These are phyloP conservation scores for Stegophylla sp. DNA, from an alignment of 2,888 invertebrate genomes.

Conservation along the genomic window DNA sequence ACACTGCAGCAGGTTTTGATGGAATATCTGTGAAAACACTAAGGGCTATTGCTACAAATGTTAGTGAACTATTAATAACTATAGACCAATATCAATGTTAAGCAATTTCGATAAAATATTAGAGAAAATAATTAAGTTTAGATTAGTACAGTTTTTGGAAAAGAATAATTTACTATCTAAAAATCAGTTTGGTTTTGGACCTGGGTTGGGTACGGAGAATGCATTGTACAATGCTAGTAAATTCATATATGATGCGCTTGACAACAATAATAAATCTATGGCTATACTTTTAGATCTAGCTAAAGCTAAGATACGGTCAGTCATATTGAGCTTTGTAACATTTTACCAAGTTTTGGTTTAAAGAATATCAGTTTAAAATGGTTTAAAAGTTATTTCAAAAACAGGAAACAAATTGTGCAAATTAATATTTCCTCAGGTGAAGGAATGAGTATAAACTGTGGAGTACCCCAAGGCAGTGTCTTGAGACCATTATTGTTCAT, in stretches of 20 bases:
- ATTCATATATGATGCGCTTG: no score
- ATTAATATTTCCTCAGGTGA: not conserved
- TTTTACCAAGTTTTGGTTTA: not conserved
- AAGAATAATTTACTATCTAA: constrained; percentile 3
- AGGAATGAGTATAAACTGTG: not conserved
- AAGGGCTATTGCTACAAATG: no score
- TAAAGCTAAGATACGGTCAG: no score
- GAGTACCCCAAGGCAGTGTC: not conserved
- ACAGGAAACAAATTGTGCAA: not conserved
- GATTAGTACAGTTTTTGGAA: constrained; percentile 6
- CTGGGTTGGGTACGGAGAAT: not conserved
- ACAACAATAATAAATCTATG: no score
- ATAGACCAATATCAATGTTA: no score
- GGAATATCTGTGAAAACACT: not conserved
- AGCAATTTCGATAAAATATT: constrained; percentile 3
- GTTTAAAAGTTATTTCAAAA: not conserved
- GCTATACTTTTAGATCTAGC: no score
- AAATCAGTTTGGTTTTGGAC: constrained; percentile 14
- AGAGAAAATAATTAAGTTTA: not conserved
- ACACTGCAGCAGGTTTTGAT: not conserved
- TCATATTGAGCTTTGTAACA: no score
- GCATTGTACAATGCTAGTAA: not conserved
- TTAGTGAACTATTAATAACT: no score
- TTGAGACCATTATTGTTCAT: not conserved
- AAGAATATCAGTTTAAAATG: not conserved